These are phyloP conservation scores for Bactericera cockerelli DNA, from an alignment of 1,140 invertebrate species.

Conservation along the genomic window DNA sequence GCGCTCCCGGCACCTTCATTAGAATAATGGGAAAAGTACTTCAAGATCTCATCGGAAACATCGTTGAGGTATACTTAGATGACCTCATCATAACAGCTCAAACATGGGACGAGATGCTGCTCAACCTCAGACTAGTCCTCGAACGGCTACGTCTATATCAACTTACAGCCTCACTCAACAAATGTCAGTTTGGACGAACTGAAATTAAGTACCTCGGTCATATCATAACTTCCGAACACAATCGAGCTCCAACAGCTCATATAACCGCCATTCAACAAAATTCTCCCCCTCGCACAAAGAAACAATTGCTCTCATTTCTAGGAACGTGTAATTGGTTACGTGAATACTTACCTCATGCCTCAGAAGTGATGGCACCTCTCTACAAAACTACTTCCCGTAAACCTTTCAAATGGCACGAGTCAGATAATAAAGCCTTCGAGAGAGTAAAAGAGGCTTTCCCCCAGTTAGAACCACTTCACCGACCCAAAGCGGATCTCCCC, in stretches of 20 bases:
- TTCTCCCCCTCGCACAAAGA: background rate
- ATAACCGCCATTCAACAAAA: background rate
- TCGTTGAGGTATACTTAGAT: slow-evolving; percentile 18
- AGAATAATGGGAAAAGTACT: slow-evolving; percentile 26
- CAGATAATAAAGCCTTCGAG: background rate
- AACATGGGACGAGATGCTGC: background rate
- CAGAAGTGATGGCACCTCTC: background rate
- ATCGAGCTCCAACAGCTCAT: background rate
- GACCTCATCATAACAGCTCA: slow-evolving; percentile 17
- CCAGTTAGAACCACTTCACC: background rate
- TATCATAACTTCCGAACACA: background rate
- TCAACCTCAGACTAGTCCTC: background rate
- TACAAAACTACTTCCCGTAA: background rate
- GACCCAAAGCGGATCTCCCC: slow-evolving; percentile 2
- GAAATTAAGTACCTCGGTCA: background rate
- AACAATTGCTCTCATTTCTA: background rate
- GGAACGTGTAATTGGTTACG: background rate
- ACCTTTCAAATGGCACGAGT: background rate
- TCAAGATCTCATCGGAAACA: background rate
- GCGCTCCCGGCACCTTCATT: slow-evolving; percentile 28
- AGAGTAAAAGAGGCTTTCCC: background rate
- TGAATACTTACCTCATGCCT: background rate
- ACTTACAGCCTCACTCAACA: background rate
- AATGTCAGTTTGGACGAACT: background rate
- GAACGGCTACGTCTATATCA: background rate